Base-by-base conservation (phyloP, 2,888 invertebrate species). In the Ryuthela nishihirai region DNA sequence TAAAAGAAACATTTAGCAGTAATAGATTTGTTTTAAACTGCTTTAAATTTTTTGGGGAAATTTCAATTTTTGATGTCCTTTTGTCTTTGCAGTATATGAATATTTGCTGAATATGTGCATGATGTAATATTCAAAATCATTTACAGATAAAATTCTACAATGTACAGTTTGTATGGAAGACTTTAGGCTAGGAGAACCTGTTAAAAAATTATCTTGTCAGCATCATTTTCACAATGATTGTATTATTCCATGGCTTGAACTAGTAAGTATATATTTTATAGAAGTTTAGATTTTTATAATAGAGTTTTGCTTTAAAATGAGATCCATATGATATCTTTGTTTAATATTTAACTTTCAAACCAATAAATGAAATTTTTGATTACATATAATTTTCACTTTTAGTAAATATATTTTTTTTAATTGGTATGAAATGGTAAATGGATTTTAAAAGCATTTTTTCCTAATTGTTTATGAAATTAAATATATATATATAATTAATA, bases 131-230 rank as follows among this genome's bases (percentile, higher is more conserved):
- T n/a, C n/a, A n/a, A n/a, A n/a, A n/a, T n/a, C n/a, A n/a, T n/a
- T n/a, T n/a, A n/a, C n/a, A 62, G 76, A 80, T 60, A 84, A 65
- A 45, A 62, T 85, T 73, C 77, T 89, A 24, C 88, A 95, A 69
- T 98, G 97, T 77, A 91, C 93, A 1, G 89, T 98, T 3, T 98
- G 97, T 77, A 95, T 95, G 94, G 97, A 97, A 70, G 88, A 90
- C 74, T 97, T 84, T 74, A 76, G 76, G 67, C 73, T 80, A 71
- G 83, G 82, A 44, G 91, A 92, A 74, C 79, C 80, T 62, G 88
- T 88, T 21, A 82, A 85, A 59, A 83, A 85, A 70, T 78, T 93
- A 71, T 84, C 86, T 60, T 93, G 93, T 78, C 83, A 83, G 69
- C 98, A 98, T 78, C 80, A 91, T 58, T 98, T 89, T 78, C 97